Evolutionary conservation across 1,140 invertebrate species (phyloP).

Genomic region (Rhagoletis pomonella): DNA sequence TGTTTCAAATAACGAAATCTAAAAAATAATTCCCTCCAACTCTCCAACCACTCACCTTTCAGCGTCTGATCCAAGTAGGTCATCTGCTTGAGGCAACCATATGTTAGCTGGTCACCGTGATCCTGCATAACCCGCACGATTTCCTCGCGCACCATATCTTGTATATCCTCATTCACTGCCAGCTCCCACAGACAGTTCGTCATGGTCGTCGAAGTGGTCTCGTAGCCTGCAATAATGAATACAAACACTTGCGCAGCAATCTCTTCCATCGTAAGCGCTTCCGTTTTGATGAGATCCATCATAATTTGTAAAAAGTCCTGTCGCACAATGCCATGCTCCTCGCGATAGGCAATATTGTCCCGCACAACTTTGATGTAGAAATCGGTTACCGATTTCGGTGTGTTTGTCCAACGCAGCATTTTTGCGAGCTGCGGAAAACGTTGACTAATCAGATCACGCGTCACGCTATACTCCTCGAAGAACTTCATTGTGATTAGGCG

Average conservation of each 20-base stretch:
- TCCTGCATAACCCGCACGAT: conserved; percentile 66
- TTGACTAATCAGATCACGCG: conserved; percentile 31
- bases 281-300: conserved; percentile 66
- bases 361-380: conserved; percentile 52
- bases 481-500: conserved; percentile 67
- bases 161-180: conserved; percentile 73
- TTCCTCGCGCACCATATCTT: conserved; percentile 75
- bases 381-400: conserved; percentile 32
- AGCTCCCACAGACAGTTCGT: conserved; percentile 73
- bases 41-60: conserved; percentile 65
- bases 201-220: conserved; percentile 73
- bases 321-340: conserved; percentile 68
- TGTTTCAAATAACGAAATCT: too few species aligned
- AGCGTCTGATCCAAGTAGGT: conserved; percentile 64
- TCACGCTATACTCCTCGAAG: conserved; percentile 60
- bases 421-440: conserved; percentile 7
- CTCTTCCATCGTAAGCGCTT: conserved; percentile 65
- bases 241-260: conserved; percentile 70
- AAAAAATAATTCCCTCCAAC: not conserved
- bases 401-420: not conserved
- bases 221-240: conserved; percentile 70
- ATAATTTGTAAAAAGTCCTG: conserved; percentile 74
- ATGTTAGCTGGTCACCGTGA: conserved; percentile 62
- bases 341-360: conserved; percentile 71
- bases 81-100: conserved; percentile 68